phyloP scores from a whole-genome alignment of 2,797 vertebrate species.

The Neostethus bicornis region DNA sequence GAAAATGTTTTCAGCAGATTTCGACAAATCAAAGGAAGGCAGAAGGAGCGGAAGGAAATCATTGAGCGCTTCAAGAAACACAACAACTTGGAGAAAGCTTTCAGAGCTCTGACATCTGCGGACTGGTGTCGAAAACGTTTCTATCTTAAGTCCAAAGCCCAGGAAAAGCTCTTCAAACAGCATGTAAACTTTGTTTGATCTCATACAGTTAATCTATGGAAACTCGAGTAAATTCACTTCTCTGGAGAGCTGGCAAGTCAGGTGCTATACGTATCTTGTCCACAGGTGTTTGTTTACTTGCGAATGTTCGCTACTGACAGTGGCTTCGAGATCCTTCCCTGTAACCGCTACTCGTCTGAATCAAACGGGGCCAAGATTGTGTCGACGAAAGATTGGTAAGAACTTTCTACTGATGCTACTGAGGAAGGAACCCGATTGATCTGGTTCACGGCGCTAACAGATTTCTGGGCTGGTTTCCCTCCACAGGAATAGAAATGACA shows the following conservation, averaged over 20 bases:
- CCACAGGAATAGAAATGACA: slow-evolving; percentile 96
- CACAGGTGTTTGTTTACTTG: slow-evolving; percentile 97
- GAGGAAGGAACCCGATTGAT: no score
- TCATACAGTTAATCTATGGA: no score
- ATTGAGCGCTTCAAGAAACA: slow-evolving; percentile 96
- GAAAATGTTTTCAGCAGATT: slow-evolving; percentile 78
- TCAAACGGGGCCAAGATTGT: slow-evolving; percentile 99
- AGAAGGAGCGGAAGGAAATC: slow-evolving; percentile 95
- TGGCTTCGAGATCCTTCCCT: slow-evolving; percentile 97
- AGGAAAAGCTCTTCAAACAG: slow-evolving; percentile 96
- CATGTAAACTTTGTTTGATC: slow-evolving; percentile 70
- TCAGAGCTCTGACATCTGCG: slow-evolving; percentile 89
- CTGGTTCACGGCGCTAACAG: no score
- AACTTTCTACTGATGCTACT: neutral
- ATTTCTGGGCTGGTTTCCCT: no score
- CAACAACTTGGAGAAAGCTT: slow-evolving; percentile 95
- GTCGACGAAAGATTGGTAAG: slow-evolving; percentile 98
- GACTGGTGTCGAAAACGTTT: slow-evolving; percentile 94
- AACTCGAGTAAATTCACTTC: no score
- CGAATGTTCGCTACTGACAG: slow-evolving; percentile 98
- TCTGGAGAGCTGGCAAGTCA: no score
- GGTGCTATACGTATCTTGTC: no score
- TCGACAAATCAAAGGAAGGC: slow-evolving; percentile 93
- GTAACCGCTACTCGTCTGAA: slow-evolving; percentile 97
- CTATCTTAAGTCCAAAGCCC: slow-evolving; percentile 94